Base-by-base conservation (phyloP, 1,140 invertebrate genomes). In the Patella vulgata region DNA sequence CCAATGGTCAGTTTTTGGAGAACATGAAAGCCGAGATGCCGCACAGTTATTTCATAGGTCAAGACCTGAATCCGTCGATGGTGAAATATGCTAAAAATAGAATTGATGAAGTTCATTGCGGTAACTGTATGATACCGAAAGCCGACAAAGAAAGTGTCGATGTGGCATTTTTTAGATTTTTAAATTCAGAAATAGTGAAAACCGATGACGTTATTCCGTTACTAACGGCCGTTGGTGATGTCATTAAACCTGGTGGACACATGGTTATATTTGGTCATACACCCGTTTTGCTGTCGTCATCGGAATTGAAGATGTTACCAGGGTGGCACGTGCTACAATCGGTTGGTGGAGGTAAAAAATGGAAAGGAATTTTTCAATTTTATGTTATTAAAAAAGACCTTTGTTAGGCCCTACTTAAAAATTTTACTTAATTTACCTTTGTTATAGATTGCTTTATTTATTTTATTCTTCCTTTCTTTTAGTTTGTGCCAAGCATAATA, bases 261-360 rank as follows among this genome's bases (percentile, higher is more conserved):
- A 56, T 74, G 44, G 57, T 74, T 14, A 74, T 72, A 33, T 67
- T 74, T 61, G 73, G 73, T 19, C 73, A 74, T 46, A 74, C 73
- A 1, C 73, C 73, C n/a, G 70, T 74, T 12, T 44, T 74, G 1
- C 58, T 71, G 12, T 70, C 66, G 0, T 62, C 66, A 3, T 69
- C 70, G 8, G 73, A 74, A 19, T 59, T 74, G 36, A 42, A 59
- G 42, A 69, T 67, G 66, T 27, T 68, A 9, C 11, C 48, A 6
- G 67, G 53, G 28, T 55, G 71, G 30, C 43, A 69, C 36, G 48
- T 74, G 9, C 12, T 60, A 1, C 66, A 64, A 42, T 61, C 59
- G 42, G 42, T 74, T 8, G 73, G 70, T 8, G 70, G 70, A 9
- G 67, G 65, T 33, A 51, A 59, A 1, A 56, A 72, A 62, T 74